phyloP scores from a whole-genome alignment of 2,888 invertebrate genomes.

The Lydus trimaculatus region DNA sequence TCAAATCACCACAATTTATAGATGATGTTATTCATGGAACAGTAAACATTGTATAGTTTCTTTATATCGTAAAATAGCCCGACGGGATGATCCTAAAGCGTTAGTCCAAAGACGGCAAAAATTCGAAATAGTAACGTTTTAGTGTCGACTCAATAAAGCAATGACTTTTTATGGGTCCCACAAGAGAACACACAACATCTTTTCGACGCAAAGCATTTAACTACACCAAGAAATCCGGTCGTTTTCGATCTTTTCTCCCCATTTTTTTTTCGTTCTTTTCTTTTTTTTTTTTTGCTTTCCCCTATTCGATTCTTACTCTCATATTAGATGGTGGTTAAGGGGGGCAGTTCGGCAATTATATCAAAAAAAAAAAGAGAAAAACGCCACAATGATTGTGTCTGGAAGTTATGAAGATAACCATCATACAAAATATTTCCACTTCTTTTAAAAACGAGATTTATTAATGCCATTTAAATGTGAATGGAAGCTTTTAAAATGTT shows the following conservation, averaged over 20 bases:
- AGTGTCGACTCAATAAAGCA: conserved; percentile 46
- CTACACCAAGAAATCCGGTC: conserved; percentile 35
- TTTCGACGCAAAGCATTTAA: conserved; percentile 33
- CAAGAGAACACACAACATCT: conserved; percentile 40
- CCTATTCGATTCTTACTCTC: not conserved
- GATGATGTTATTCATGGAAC: not conserved
- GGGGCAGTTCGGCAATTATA: not conserved
- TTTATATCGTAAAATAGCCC: conserved; percentile 23
- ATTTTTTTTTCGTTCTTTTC: not conserved
- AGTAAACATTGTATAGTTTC: conserved; percentile 10
- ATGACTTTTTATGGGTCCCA: conserved; percentile 48
- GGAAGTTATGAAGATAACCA: not conserved
- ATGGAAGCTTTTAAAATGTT: not conserved
- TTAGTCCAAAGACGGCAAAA: conserved; percentile 24
- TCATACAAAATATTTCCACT: not conserved
- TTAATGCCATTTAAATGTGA: not conserved
- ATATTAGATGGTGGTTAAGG: not conserved
- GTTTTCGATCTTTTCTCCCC: conserved; percentile 14
- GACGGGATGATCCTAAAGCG: conserved; percentile 23
- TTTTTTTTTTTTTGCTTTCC: conserved; percentile 8
- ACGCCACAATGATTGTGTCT: conserved; percentile 2
- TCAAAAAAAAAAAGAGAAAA: no score
- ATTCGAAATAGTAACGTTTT: conserved; percentile 32
- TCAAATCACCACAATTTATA: not conserved
- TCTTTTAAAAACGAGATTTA: conserved; percentile 2